These are phyloP conservation scores for Toxotes chatareus DNA, from an alignment of 2,113 vertebrate genomes.

Conservation along the genomic window DNA sequence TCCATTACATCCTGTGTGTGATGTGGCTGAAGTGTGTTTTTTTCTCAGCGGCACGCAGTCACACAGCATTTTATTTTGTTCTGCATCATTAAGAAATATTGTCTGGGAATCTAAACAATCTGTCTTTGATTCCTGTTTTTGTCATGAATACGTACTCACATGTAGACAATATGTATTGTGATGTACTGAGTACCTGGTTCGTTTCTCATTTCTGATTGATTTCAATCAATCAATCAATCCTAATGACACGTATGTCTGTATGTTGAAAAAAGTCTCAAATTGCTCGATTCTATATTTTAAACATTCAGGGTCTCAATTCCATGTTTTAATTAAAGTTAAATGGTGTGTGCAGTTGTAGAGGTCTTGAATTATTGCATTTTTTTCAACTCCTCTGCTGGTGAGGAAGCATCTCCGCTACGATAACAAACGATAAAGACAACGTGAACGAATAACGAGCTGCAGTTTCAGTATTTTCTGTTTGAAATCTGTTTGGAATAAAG, in stretches of 20 bases:
- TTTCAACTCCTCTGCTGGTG: constrained; percentile 1
- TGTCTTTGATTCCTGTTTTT: background rate
- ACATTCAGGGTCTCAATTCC: constrained; percentile 30
- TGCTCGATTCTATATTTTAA: constrained; percentile 11
- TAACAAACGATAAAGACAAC: background rate
- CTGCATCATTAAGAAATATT: constrained; percentile 44
- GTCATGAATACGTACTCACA: background rate
- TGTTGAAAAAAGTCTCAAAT: background rate
- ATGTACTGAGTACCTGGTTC: background rate
- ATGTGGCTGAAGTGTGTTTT: constrained; percentile 7
- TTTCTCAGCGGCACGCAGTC: background rate
- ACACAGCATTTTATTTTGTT: background rate
- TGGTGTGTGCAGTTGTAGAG: constrained; percentile 35
- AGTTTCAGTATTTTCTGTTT: constrained; percentile 4
- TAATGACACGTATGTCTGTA: constrained; percentile 2
- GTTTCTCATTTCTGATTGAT: constrained; percentile 32
- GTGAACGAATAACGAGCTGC: background rate
- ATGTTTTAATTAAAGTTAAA: constrained; percentile 66
- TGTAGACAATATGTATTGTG: background rate
- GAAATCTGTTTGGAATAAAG: constrained; percentile 60
- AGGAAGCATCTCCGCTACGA: background rate
- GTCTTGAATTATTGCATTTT: constrained; percentile 30
- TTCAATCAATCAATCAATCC: background rate
- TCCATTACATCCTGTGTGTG: background rate
- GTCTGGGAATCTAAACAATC: background rate